Conservation (phyloP, 1,140 invertebrate genomes). For the Zelostemma sp. region DNA sequence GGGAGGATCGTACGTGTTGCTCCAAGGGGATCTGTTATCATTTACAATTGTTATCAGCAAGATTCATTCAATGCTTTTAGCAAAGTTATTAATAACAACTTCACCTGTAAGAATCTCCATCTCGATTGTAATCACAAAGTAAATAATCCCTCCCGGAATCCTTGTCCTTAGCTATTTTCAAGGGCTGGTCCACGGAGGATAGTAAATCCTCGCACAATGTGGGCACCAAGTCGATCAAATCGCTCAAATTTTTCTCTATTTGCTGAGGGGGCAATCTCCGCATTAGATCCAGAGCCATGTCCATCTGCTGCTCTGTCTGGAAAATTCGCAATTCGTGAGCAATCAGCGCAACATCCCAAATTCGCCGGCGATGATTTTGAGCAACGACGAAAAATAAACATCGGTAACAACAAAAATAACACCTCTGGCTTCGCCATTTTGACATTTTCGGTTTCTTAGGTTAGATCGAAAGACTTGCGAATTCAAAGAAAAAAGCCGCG, state of each 20-base stretch:
- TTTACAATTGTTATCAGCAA: too few species aligned
- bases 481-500: neutral
- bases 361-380: conserved; percentile 1
- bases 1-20: conserved; percentile 97
- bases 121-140: conserved; percentile 98
- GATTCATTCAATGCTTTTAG: too few species aligned
- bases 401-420: conserved; percentile 21
- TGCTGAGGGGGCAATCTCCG: conserved; percentile 97
- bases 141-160: conserved; percentile 96
- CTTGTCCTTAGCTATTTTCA: conserved; percentile 97
- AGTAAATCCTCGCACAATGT: conserved; percentile 96
- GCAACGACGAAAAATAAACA: too few species aligned
- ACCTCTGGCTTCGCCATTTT: conserved; percentile 50
- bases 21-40: conserved; percentile 99
- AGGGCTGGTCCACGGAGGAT: conserved; percentile 97
- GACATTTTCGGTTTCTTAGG: conserved; percentile 43
- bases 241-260: conserved; percentile 98
- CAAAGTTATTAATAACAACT: conserved; percentile 1
- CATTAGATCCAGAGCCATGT: conserved; percentile 99
- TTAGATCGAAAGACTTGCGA: conserved; percentile 10
- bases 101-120: conserved; percentile 97
- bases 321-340: conserved; percentile 54
- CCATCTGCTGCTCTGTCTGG: conserved; percentile 97
- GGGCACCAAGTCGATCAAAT: conserved; percentile 97
- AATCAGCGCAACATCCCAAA: neutral